Conservation (phyloP, 2,888 invertebrate genomes). For the Bellardia bayeri region DNA sequence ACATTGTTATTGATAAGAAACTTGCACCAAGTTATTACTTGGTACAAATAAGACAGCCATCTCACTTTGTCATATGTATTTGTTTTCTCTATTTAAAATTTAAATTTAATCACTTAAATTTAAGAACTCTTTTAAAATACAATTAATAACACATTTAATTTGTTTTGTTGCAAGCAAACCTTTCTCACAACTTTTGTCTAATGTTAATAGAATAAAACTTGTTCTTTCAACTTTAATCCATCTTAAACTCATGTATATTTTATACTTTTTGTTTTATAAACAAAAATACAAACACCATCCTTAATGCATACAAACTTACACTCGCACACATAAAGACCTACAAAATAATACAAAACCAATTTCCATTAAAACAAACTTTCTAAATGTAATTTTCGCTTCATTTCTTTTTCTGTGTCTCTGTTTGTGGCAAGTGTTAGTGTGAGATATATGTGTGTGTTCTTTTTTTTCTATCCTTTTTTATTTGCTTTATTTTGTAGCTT, state of each 20-base stretch:
- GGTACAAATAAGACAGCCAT: too few species aligned
- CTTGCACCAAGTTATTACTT: too few species aligned
- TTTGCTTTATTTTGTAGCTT: constrained; percentile 38
- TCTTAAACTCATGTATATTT: constrained; percentile 20
- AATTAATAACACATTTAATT: constrained; percentile 43
- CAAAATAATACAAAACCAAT: constrained; percentile 63
- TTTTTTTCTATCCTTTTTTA: constrained; percentile 4
- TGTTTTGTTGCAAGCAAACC: background rate
- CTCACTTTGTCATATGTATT: too few species aligned
- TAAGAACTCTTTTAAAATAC: background rate
- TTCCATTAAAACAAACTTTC: constrained; percentile 70
- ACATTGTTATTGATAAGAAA: too few species aligned
- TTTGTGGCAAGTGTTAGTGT: background rate
- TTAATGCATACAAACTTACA: background rate
- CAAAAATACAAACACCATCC: constrained; percentile 14
- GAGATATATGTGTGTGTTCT: constrained; percentile 16
- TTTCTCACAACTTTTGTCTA: background rate
- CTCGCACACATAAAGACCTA: background rate
- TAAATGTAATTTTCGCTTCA: constrained; percentile 69
- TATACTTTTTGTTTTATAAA: background rate
- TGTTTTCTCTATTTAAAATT: background rate
- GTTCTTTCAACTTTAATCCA: constrained; percentile 24
- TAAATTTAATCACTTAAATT: background rate
- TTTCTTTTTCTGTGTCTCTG: constrained; percentile 36
- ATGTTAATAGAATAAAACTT: constrained; percentile 35